phyloP scores from a whole-genome alignment of 2,797 vertebrate species.

The Cyprinella venusta region DNA sequence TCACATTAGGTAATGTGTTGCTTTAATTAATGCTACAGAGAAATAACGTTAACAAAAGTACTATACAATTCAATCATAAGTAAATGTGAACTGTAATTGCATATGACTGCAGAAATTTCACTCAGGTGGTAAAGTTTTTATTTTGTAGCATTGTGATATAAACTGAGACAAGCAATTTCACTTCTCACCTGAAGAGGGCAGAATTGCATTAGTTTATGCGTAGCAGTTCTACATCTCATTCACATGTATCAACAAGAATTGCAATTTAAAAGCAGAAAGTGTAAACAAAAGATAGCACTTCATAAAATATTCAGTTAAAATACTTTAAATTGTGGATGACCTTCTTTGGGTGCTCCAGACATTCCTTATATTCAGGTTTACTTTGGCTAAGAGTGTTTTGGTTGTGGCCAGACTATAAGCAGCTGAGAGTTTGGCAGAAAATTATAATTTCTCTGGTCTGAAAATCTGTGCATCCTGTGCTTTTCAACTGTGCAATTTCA shows the following conservation, averaged over 20 bases:
- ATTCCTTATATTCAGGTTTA: slow-evolving; percentile 71
- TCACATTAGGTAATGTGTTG: neutral
- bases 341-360: slow-evolving; percentile 71
- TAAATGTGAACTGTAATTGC: neutral
- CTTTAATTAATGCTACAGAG: neutral
- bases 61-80: neutral
- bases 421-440: slow-evolving; percentile 68
- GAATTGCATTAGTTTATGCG: slow-evolving; percentile 66
- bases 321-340: slow-evolving; percentile 51
- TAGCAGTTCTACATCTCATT: slow-evolving; percentile 33
- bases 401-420: slow-evolving; percentile 70
- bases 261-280: slow-evolving; percentile 49
- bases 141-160: neutral
- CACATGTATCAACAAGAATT: slow-evolving; percentile 30
- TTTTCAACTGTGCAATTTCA: neutral
- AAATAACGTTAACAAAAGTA: neutral
- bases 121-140: neutral
- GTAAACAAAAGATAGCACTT: slow-evolving; percentile 67
- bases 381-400: slow-evolving; percentile 68
- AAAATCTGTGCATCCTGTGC: slow-evolving; percentile 64
- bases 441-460: slow-evolving; percentile 65
- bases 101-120: neutral
- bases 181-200: slow-evolving; percentile 75
- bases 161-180: slow-evolving; percentile 24
- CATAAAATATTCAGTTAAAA: slow-evolving; percentile 54